Conservation (phyloP, 2,113 vertebrate species). For the Narcine bancroftii region DNA sequence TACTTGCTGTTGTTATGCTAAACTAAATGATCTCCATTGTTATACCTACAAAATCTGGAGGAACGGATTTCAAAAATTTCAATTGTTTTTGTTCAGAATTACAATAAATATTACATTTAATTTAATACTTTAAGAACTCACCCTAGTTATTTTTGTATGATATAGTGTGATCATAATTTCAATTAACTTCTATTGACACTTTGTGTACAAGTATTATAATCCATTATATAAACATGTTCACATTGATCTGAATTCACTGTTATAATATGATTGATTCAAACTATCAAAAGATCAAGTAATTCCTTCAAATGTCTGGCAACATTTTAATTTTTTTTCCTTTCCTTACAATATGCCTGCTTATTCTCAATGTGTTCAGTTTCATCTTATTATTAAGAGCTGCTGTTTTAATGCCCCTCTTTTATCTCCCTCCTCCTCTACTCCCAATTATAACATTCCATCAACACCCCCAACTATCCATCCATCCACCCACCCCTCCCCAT, state of each 20-base stretch:
- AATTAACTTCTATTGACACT: not conserved
- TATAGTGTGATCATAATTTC: not conserved
- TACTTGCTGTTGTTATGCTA: not conserved
- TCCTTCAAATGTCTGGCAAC: not conserved
- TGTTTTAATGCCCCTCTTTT: not conserved
- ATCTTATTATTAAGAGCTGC: not conserved
- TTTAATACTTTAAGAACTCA: not conserved
- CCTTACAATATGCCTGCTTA: not conserved
- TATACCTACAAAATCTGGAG: not conserved
- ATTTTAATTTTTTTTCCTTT: not conserved
- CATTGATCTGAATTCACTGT: not conserved
- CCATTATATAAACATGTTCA: not conserved
- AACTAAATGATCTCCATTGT: not conserved
- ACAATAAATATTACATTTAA: not conserved
- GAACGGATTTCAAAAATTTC: not conserved
- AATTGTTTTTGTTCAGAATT: not conserved
- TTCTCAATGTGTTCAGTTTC: slow-evolving; percentile 16
- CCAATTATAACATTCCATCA: too few species aligned
- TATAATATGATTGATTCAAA: not conserved
- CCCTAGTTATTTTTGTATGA: not conserved
- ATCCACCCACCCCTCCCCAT: too few species aligned
- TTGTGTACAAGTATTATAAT: not conserved
- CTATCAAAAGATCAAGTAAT: not conserved
- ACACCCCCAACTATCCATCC: too few species aligned
- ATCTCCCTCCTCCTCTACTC: too few species aligned